Conservation (phyloP, 2,797 vertebrate genomes). For the Eleutherodactylus coqui region DNA sequence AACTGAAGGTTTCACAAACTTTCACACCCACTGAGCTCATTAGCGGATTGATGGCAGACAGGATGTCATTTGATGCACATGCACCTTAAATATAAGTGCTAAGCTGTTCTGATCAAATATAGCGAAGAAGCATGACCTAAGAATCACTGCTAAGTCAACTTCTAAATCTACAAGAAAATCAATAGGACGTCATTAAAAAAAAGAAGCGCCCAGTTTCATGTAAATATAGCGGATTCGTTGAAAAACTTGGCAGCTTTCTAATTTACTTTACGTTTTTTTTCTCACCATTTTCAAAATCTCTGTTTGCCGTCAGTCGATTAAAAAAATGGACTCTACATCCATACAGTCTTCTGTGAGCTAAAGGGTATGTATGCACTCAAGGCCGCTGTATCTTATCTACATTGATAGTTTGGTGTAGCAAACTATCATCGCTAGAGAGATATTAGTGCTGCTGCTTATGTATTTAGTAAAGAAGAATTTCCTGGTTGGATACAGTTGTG, state of each 20-base stretch:
- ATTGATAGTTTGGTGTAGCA: no score
- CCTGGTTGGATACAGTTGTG: no score
- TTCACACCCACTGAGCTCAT: slow-evolving; percentile 50
- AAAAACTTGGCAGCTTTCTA: not conserved
- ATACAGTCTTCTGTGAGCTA: no score
- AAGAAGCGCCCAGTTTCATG: not conserved
- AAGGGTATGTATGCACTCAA: no score
- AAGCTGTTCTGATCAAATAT: slow-evolving; percentile 52
- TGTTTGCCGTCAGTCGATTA: not conserved
- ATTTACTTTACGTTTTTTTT: not conserved
- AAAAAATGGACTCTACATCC: not conserved
- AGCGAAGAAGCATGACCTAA: slow-evolving; percentile 35
- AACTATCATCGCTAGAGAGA: no score
- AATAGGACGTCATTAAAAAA: not conserved
- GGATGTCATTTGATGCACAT: slow-evolving; percentile 55
- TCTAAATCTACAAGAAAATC: slow-evolving; percentile 16
- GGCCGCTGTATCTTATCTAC: no score
- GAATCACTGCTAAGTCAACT: slow-evolving; percentile 39
- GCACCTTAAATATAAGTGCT: slow-evolving; percentile 57
- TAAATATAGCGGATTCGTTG: not conserved
- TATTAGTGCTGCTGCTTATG: no score
- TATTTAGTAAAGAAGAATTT: no score
- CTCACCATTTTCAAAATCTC: not conserved
- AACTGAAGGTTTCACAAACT: slow-evolving; percentile 46
- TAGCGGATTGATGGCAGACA: slow-evolving; percentile 56